Evolutionary conservation across 2,888 invertebrate species (phyloP).

Genomic region (Coelopa pilipes): DNA sequence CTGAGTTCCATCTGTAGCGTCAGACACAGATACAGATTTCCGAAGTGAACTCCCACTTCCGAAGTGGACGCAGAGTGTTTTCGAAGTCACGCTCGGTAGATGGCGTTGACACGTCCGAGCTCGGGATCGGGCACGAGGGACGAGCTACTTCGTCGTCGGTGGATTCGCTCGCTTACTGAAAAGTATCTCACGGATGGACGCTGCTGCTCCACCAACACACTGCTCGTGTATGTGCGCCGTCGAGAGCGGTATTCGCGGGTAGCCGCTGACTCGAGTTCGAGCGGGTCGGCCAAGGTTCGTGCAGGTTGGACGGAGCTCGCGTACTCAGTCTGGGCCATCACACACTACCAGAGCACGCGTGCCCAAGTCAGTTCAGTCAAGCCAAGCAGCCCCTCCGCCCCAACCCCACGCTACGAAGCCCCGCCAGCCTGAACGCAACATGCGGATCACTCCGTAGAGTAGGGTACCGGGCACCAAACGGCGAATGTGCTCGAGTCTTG

Average conservation of each 20-base stretch:
- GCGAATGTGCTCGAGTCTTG: too few relatives aligned
- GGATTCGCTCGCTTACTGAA: not conserved
- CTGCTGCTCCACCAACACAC: slow-evolving; percentile 8
- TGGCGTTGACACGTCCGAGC: too few relatives aligned
- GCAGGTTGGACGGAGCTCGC: not conserved
- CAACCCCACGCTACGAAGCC: too few relatives aligned
- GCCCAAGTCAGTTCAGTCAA: not conserved
- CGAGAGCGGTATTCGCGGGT: not conserved
- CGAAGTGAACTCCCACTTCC: too few relatives aligned
- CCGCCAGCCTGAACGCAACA: too few relatives aligned
- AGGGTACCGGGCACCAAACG: too few relatives aligned
- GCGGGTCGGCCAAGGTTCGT: not conserved
- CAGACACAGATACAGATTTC: too few relatives aligned
- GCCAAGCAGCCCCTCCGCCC: not conserved
- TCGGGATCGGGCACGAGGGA: too few relatives aligned
- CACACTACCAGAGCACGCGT: not conserved
- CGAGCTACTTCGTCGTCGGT: too few relatives aligned
- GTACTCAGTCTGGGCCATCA: too few relatives aligned
- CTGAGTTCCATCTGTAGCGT: too few relatives aligned
- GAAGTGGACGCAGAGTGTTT: not conserved
- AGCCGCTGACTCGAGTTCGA: slow-evolving; percentile 7
- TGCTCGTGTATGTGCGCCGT: not conserved
- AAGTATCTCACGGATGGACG: slow-evolving; percentile 9
- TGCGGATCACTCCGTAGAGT: too few relatives aligned
- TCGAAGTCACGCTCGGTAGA: not conserved